Conservation (phyloP, 2,797 vertebrate species). For the Sebastolobus alascanus region DNA sequence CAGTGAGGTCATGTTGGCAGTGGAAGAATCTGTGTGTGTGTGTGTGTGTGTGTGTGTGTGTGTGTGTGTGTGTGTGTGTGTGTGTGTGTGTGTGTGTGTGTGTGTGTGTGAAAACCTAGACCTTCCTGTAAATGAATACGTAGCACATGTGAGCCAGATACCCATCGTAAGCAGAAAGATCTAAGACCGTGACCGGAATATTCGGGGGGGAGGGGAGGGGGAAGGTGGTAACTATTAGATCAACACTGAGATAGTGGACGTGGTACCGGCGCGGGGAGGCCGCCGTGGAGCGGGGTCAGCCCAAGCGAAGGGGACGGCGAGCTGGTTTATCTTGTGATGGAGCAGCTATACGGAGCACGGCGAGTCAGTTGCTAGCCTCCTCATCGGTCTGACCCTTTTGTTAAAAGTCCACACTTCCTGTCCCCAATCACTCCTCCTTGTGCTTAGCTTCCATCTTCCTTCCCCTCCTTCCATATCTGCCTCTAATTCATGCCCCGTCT, state of each 20-base stretch:
- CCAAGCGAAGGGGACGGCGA: slow-evolving; percentile 54
- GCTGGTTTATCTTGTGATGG: slow-evolving; percentile 76
- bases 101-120: slow-evolving; percentile 60
- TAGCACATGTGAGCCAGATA: slow-evolving; percentile 62
- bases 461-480: slow-evolving; percentile 66
- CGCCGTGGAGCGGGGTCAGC: slow-evolving; percentile 63
- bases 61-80: too few species aligned
- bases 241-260: slow-evolving; percentile 63
- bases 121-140: slow-evolving; percentile 70
- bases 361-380: slow-evolving; percentile 55
- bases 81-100: not conserved
- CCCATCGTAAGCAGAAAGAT: slow-evolving; percentile 68
- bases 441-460: slow-evolving; percentile 71
- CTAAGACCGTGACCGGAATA: slow-evolving; percentile 60
- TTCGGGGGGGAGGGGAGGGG: slow-evolving; percentile 13
- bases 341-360: slow-evolving; percentile 59
- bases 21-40: slow-evolving; percentile 7
- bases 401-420: slow-evolving; percentile 62
- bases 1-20: slow-evolving; percentile 53
- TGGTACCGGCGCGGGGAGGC: slow-evolving; percentile 58
- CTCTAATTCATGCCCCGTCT: slow-evolving; percentile 72
- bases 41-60: not conserved
- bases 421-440: slow-evolving; percentile 71
- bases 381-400: slow-evolving; percentile 53
- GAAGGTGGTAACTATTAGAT: slow-evolving; percentile 61